phyloP scores from a whole-genome alignment of 2,113 vertebrate species.

The Mormyrus lacerda region DNA sequence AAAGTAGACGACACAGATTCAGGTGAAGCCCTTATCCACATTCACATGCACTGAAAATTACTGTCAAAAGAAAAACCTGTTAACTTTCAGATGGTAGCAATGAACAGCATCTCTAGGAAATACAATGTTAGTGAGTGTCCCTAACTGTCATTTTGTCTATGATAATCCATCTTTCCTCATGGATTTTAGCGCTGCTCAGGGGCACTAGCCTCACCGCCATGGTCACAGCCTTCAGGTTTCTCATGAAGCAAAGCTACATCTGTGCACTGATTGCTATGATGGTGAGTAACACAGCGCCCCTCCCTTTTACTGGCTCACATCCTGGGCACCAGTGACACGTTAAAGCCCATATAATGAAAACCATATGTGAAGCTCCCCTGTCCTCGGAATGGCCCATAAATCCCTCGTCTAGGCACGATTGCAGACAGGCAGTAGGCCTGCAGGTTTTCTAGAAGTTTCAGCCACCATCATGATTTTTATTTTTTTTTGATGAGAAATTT shows the following conservation, averaged over 20 bases:
- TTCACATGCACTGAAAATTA: neutral
- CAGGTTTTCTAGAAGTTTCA: neutral
- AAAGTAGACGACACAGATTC: neutral
- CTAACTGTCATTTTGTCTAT: neutral
- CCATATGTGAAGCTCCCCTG: neutral
- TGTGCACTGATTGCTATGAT: constrained; percentile 98
- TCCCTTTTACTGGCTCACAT: neutral
- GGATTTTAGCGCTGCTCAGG: constrained; percentile 46
- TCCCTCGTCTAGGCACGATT: neutral
- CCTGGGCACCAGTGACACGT: neutral
- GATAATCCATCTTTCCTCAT: neutral
- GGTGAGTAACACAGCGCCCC: constrained; percentile 63
- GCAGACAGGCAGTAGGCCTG: neutral
- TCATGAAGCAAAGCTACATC: constrained; percentile 98
- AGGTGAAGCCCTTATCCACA: neutral
- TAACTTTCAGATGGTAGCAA: neutral
- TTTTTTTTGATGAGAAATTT: neutral
- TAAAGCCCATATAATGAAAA: neutral
- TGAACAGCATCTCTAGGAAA: neutral
- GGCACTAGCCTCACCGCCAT: constrained; percentile 65
- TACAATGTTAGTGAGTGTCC: neutral
- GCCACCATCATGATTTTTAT: neutral
- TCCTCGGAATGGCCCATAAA: neutral
- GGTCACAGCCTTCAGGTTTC: constrained; percentile 78
- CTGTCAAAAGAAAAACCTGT: neutral